phyloP scores from a whole-genome alignment of 92 coral and sea anemone species.

The Actinernus sp. region DNA sequence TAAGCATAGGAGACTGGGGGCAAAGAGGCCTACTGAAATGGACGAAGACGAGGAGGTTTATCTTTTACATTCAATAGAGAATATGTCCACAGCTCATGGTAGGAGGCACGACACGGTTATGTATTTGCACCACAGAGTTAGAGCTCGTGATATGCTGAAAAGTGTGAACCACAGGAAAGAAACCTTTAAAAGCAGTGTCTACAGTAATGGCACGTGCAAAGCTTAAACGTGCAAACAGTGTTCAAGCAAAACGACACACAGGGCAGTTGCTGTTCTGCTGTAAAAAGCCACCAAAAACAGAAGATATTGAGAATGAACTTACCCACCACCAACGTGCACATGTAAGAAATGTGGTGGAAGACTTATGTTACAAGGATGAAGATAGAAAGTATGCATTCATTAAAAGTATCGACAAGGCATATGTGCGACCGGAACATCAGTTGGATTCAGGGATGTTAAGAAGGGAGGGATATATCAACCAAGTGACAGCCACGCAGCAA shows the following conservation, averaged over 20 bases:
- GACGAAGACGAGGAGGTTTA: conserved; percentile 55
- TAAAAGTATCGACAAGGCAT: conserved; percentile 43
- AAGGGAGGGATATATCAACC: conserved; percentile 48
- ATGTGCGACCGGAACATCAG: conserved; percentile 63
- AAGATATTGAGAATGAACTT: conserved; percentile 48
- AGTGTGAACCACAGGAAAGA: conserved; percentile 51
- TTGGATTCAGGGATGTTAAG: conserved; percentile 47
- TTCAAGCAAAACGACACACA: conserved; percentile 62
- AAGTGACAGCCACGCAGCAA: conserved; percentile 22
- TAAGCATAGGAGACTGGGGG: conserved; percentile 64
- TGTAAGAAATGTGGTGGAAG: conserved; percentile 47
- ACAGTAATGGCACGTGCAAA: conserved; percentile 56
- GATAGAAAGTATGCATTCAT: conserved; percentile 27
- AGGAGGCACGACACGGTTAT: conserved; percentile 69
- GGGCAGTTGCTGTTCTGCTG: conserved; percentile 63
- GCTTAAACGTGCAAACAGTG: conserved; percentile 46
- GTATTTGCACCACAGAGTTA: conserved; percentile 61
- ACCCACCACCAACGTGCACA: conserved; percentile 75
- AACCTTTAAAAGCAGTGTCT: conserved; percentile 33
- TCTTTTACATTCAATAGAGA: conserved; percentile 41
- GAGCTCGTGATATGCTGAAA: conserved; percentile 48
- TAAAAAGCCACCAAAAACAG: conserved; percentile 60
- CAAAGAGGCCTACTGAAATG: conserved; percentile 45
- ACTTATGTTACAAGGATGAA: conserved; percentile 37
- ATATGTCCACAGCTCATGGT: conserved; percentile 66